A percentile compares a stretch with the other conserved stretches of the same genome.
phyloP scores from a whole-genome alignment of 2,113 vertebrate species.

The Climacteris rufus region DNA sequence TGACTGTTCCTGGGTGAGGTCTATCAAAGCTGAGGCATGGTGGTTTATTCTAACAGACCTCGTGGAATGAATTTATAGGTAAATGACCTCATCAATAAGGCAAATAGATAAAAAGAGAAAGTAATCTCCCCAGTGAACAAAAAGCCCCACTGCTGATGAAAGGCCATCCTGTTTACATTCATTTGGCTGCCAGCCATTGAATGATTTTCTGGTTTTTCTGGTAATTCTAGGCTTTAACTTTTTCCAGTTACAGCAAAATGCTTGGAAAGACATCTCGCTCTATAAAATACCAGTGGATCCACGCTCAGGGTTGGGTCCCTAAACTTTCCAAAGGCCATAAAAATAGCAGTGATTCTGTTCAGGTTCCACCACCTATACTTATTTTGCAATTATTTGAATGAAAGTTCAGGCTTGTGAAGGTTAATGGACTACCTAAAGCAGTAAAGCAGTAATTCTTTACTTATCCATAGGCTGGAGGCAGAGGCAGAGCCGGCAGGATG shows the following conservation, averaged over 20 bases:
- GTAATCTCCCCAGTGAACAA: neutral
- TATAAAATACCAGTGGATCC: neutral
- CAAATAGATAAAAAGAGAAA: neutral
- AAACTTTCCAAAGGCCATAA: constrained; percentile 43
- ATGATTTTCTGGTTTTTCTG: neutral
- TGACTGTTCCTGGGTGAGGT: rapidly evolving
- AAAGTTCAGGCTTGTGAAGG: constrained; percentile 65
- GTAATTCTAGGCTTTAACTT: neutral
- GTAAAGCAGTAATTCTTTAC: constrained; percentile 57
- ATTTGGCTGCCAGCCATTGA: neutral
- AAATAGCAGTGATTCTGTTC: constrained; percentile 40
- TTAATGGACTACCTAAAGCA: constrained; percentile 70
- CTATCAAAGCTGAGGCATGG: neutral
- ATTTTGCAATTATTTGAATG: constrained; percentile 61
- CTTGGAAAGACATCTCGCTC: neutral
- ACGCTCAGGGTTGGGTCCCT: neutral
- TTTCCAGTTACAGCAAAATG: neutral
- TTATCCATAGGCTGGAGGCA: constrained; percentile 33
- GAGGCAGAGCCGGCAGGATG: neutral
- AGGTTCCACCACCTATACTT: constrained; percentile 54
- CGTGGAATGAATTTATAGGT: neutral
- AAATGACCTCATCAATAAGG: neutral
- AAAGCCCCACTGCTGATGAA: neutral
- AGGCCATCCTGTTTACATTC: neutral
- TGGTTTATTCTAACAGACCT: neutral